Percentiles rank a stretch among this genome's conserved stretches.
Conservation (phyloP, 2,888 invertebrate species). For the Troides helena region DNA sequence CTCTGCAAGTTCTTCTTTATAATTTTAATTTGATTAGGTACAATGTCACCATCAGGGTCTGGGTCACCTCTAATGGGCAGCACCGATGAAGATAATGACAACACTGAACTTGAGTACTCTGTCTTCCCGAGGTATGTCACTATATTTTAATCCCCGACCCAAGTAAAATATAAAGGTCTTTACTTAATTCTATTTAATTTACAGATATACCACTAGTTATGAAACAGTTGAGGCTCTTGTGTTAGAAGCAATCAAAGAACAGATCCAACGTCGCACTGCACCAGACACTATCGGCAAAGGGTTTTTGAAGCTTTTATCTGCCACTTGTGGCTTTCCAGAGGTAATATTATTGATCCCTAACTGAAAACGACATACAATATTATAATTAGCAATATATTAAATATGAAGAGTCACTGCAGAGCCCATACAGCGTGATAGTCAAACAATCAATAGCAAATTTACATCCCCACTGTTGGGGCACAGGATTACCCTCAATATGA, state of each 20-base stretch:
- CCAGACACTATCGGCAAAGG: constrained; percentile 94
- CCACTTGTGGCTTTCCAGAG: constrained; percentile 92
- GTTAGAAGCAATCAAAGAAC: constrained; percentile 92
- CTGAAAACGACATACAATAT: not conserved
- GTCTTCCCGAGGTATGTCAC: constrained; percentile 65
- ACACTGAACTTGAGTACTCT: constrained; percentile 77
- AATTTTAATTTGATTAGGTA: constrained; percentile 49
- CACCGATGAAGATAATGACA: constrained; percentile 79
- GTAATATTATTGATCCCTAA: constrained; percentile 48
- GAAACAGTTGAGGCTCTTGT: constrained; percentile 90
- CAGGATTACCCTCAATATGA: no score
- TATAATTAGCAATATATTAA: no score
- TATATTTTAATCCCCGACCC: not conserved
- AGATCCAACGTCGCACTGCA: constrained; percentile 90
- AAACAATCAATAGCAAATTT: no score
- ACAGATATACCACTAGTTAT: constrained; percentile 68
- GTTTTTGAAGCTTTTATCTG: constrained; percentile 90
- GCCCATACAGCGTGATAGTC: no score
- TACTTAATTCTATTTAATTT: not conserved
- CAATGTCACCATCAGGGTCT: constrained; percentile 77
- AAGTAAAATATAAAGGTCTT: no score
- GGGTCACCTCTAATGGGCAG: constrained; percentile 77
- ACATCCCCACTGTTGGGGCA: no score
- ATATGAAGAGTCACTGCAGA: no score
- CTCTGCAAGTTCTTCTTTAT: constrained; percentile 15